A percentile compares a stretch with the other conserved stretches of the same genome.
Conservation (phyloP, 1,140 invertebrate species). For the Triops longicaudatus region DNA sequence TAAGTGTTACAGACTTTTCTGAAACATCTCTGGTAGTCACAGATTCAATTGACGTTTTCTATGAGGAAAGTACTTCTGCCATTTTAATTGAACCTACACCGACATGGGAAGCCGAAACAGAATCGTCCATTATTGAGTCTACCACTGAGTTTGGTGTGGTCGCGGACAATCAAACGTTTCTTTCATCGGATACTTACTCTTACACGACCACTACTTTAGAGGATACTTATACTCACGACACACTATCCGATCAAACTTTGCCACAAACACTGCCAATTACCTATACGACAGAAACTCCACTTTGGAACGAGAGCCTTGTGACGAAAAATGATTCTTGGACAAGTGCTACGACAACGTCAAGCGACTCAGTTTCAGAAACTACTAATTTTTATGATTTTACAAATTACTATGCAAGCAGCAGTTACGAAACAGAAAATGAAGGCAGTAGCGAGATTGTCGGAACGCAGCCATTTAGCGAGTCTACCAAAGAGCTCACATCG, state of each 20-base stretch:
- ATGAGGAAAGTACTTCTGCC: background rate
- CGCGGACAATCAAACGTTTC: background rate
- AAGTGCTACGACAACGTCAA: background rate
- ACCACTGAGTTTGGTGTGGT: conserved; percentile 12
- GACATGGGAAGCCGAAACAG: conserved; percentile 45
- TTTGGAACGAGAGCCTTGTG: background rate
- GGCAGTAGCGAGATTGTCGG: background rate
- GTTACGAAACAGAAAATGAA: background rate
- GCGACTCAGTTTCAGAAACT: background rate
- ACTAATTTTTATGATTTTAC: background rate
- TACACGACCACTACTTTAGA: background rate
- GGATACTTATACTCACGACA: background rate
- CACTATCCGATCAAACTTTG: background rate
- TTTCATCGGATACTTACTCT: background rate
- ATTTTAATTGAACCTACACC: conserved; percentile 30
- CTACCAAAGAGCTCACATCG: background rate
- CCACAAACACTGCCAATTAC: background rate
- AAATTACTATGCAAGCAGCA: background rate
- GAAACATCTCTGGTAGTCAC: background rate
- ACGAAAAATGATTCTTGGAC: background rate
- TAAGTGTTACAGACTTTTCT: background rate
- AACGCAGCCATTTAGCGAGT: background rate
- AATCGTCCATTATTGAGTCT: conserved; percentile 38
- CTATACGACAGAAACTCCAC: background rate
- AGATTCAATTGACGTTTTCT: background rate